phyloP scores from a whole-genome alignment of 2,888 invertebrate genomes.

The Andrena fulva region DNA sequence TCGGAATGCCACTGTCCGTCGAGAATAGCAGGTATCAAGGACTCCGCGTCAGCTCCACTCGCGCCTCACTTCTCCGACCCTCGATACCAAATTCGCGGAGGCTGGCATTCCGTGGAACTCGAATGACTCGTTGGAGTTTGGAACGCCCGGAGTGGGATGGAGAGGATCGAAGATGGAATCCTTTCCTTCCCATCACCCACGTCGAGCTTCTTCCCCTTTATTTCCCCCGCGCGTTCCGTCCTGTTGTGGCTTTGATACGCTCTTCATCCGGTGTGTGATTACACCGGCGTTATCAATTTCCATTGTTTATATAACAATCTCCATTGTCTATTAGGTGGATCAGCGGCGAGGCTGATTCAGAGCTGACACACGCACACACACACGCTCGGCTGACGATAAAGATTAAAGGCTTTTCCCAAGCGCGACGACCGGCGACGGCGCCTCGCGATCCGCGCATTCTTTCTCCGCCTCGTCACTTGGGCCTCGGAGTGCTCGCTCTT shows the following conservation, averaged over 20 bases:
- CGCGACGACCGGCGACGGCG: conserved; percentile 38
- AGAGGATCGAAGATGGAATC: conserved; percentile 24
- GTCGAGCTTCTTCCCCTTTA: conserved; percentile 44
- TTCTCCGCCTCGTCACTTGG: conserved; percentile 19
- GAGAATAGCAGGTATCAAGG: conserved; percentile 9
- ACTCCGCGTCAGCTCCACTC: not conserved
- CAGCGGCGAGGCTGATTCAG: conserved; percentile 66
- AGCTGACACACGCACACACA: conserved; percentile 23
- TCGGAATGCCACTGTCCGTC: not conserved
- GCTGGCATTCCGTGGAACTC: not conserved
- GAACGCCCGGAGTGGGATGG: not conserved
- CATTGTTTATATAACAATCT: conserved; percentile 81
- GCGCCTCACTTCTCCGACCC: not conserved
- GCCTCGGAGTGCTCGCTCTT: not conserved
- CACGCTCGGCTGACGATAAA: conserved; percentile 43
- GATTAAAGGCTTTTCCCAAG: conserved; percentile 55
- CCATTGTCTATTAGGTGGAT: conserved; percentile 78
- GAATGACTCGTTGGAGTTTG: not conserved
- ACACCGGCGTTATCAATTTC: conserved; percentile 68
- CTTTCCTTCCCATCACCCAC: conserved; percentile 64
- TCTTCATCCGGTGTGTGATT: conserved; percentile 81
- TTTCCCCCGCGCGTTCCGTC: conserved; percentile 15
- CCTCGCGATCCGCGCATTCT: conserved; percentile 43
- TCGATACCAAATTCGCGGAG: not conserved
- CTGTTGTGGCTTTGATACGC: conserved; percentile 79